phyloP scores from a whole-genome alignment of 2,113 vertebrate genomes.

The Nothoprocta pentlandii region DNA sequence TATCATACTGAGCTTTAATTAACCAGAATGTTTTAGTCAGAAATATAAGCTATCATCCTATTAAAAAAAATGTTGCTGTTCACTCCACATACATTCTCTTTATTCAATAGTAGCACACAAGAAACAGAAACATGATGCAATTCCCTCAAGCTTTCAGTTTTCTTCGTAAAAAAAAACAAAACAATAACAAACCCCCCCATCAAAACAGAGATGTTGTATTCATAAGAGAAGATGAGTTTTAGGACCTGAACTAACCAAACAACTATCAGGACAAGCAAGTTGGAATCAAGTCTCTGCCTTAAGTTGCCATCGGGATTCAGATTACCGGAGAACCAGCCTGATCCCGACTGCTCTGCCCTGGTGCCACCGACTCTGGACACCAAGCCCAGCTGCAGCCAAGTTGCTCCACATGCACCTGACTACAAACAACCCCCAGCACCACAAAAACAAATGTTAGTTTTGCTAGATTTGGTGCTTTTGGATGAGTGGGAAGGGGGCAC shows the following conservation, averaged over 20 bases:
- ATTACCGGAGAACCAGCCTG: fast-evolving
- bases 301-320: background rate
- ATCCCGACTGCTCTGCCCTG: background rate
- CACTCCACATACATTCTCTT: background rate
- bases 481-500: background rate
- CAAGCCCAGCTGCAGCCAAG: background rate
- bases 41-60: background rate
- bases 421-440: background rate
- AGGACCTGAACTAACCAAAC: background rate
- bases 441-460: background rate
- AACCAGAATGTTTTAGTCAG: background rate
- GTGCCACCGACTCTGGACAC: background rate
- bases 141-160: background rate
- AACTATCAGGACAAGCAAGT: background rate
- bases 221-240: background rate
- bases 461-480: background rate
- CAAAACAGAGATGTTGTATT: background rate
- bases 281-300: background rate
- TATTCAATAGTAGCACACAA: background rate
- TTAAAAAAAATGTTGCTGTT: background rate
- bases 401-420: fast-evolving
- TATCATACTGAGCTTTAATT: constrained; percentile 5
- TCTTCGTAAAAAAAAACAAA: background rate
- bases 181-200: background rate
- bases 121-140: background rate